Base-by-base conservation (phyloP, 2,113 vertebrate species). In the Nematolebias whitei region DNA sequence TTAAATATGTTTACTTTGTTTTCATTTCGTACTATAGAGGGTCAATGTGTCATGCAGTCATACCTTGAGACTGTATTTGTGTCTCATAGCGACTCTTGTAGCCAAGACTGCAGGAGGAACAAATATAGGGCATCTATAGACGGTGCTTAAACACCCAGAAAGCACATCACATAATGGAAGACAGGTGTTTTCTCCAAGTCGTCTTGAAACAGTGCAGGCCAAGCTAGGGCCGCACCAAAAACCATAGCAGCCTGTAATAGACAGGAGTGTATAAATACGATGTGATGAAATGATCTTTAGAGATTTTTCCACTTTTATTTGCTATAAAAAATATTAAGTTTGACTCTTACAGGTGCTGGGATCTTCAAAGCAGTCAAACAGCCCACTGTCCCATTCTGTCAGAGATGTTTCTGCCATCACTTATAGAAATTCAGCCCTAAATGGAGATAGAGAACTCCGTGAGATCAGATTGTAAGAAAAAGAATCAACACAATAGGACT, bases 171-270 rank as follows among this genome's bases (percentile, higher is more conserved):
- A 82, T 3, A 84, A 12, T 0, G 82, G 85, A 10, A 59, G 56
- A n/a, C 18, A 60, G 12, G 4, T 2, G 23, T 35, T 47, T 18
- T 85, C 63, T 39, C 82, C 82, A 20, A 77, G 64, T 1, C 1
- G 43, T 5, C 44, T 43, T 19, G 85, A 26, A 16, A 84, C 69
- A 0, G 47, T 59, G 41, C 78, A 79, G 66, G 85, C 78, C 0
- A 80, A 44, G 62, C 80, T 86, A 0, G 76, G 76, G 24, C 66
- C 66, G 45, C 84, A 88, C 52, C 57, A 86, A 68, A 68, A 87
- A 10, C 82, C 85, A 65, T 79, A 85, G 62, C 82, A 88, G 1
- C 82, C 82, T 88, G 59, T 24, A 67, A 66, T 48, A 66, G 3
- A 64, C 6, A 22, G 0, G 18, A 49, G 22, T 19, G 15, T 1